Percentiles rank a stretch among this genome's conserved stretches.
Evolutionary conservation across 1,140 invertebrate genomes (phyloP).

Genomic region (Mactra quadrangularis): DNA sequence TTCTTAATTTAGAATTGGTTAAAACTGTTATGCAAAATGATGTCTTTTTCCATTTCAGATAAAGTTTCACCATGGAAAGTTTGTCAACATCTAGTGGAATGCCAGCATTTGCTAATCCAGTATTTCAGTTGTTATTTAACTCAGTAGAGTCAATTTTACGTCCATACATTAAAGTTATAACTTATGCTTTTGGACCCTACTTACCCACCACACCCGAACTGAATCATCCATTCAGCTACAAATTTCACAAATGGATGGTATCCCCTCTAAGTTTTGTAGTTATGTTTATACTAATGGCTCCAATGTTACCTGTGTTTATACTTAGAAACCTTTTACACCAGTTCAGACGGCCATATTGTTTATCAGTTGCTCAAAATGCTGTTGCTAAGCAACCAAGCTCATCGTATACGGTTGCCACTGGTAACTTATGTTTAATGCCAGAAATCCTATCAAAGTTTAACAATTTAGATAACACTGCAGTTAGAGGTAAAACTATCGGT

Average conservation of each 20-base stretch:
- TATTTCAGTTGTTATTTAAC: constrained; percentile 54
- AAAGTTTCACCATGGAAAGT: no score
- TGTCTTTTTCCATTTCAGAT: no score
- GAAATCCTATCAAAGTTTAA: constrained; percentile 74
- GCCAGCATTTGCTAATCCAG: constrained; percentile 37
- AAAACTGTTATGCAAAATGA: no score
- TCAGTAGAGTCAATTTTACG: constrained; percentile 43
- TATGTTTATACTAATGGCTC: constrained; percentile 59
- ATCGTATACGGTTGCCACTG: constrained; percentile 65
- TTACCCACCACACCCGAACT: constrained; percentile 66
- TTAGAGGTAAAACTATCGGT: constrained; percentile 70
- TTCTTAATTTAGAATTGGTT: no score
- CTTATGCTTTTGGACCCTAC: constrained; percentile 48
- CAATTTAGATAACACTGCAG: constrained; percentile 68
- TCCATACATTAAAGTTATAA: constrained; percentile 49
- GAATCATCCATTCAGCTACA: constrained; percentile 16
- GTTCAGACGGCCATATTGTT: constrained; percentile 65
- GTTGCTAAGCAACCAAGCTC: constrained; percentile 7
- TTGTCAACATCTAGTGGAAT: not conserved
- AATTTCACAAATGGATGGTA: constrained; percentile 46
- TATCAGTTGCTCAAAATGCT: not conserved
- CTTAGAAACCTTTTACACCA: constrained; percentile 65
- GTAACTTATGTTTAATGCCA: constrained; percentile 75
- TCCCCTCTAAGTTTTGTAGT: constrained; percentile 56
- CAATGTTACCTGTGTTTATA: constrained; percentile 63